phyloP scores from a whole-genome alignment of 2,888 invertebrate genomes.

The Prionchulus punctatus region DNA sequence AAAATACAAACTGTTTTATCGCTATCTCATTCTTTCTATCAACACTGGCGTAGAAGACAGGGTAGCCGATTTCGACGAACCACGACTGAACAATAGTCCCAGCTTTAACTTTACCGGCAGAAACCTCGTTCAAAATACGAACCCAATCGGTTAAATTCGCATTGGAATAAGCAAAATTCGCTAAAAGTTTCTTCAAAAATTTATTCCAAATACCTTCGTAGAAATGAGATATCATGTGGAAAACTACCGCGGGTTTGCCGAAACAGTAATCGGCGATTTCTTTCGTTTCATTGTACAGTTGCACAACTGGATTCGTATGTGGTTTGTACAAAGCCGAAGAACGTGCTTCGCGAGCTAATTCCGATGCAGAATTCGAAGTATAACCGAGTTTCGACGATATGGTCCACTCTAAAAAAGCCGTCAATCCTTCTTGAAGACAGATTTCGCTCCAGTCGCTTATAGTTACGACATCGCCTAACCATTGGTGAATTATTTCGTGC shows the following conservation, averaged over 20 bases:
- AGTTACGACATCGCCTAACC: too few relatives aligned
- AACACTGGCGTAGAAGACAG: not conserved
- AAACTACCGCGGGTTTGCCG: not conserved
- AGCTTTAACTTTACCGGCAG: not conserved
- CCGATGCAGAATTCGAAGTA: too few relatives aligned
- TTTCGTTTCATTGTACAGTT: not conserved
- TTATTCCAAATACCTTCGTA: not conserved
- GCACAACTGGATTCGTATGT: too few relatives aligned
- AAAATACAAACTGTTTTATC: not conserved
- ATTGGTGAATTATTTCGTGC: too few relatives aligned
- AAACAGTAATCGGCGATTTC: not conserved
- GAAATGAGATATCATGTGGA: not conserved
- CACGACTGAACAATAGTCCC: not conserved
- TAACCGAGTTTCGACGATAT: too few relatives aligned
- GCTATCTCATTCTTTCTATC: not conserved
- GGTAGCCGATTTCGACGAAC: not conserved
- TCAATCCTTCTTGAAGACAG: too few relatives aligned
- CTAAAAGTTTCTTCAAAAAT: not conserved
- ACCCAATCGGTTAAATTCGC: not conserved
- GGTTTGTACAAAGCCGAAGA: too few relatives aligned
- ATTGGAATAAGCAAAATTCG: not conserved
- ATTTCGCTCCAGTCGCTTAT: too few relatives aligned
- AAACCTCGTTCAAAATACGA: not conserved
- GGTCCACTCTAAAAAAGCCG: too few relatives aligned
- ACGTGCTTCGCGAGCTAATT: too few relatives aligned